Evolutionary conservation across 1,140 invertebrate genomes (phyloP).

Genomic region (Psix sp.): DNA sequence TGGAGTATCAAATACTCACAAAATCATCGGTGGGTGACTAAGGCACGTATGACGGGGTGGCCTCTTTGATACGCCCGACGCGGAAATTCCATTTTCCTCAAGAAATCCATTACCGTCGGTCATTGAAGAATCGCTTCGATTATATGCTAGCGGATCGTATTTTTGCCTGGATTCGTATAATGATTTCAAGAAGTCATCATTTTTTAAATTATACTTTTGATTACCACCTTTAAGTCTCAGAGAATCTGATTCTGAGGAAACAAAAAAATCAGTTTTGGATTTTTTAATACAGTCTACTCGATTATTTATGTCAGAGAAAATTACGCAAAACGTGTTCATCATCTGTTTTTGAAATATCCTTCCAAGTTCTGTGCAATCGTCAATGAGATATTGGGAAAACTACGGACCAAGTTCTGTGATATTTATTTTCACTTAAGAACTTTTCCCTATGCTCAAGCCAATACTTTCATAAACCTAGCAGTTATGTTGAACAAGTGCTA

Average conservation of each 20-base stretch:
- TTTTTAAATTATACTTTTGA: too few species aligned
- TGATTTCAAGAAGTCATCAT: conserved; percentile 43
- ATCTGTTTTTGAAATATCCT: conserved; percentile 36
- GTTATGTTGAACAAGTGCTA: conserved; percentile 14
- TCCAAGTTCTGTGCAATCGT: conserved; percentile 31
- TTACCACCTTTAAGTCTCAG: too few species aligned
- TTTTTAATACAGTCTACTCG: too few species aligned
- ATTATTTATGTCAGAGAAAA: too few species aligned
- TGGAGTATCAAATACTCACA: conserved; percentile 67
- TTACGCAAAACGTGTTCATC: conserved; percentile 27
- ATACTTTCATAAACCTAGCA: conserved; percentile 37
- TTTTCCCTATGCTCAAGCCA: conserved; percentile 22
- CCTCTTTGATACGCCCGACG: conserved; percentile 61
- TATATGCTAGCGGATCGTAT: conserved; percentile 48
- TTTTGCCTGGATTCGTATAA: conserved; percentile 47
- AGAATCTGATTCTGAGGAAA: too few species aligned
- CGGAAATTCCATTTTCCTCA: conserved; percentile 62
- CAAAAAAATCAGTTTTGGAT: too few species aligned
- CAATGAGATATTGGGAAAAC: conserved; percentile 42
- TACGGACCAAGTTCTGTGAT: conserved; percentile 29
- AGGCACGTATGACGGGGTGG: conserved; percentile 69
- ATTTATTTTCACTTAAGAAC: conserved; percentile 53
- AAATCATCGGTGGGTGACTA: conserved; percentile 71
- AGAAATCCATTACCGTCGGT: conserved; percentile 67
- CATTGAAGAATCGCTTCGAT: conserved; percentile 63